Evolutionary conservation across 2,888 invertebrate species (phyloP), one percentile per base, ranked within the genome.

Genomic region (Myopa testacea): DNA sequence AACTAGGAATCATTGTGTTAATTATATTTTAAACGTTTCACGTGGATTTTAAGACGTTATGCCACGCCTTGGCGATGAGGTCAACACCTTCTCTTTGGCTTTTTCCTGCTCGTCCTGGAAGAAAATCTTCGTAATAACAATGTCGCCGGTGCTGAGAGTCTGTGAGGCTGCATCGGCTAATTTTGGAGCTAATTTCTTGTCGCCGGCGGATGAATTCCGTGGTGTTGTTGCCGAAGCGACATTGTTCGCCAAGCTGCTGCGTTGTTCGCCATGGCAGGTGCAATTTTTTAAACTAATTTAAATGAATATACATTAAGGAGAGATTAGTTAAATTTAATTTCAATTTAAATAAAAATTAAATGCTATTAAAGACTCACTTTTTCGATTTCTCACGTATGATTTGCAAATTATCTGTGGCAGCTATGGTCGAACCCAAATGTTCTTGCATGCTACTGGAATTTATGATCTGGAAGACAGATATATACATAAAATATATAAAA

Each of bases 101-200:
- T 91, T 91, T 77, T 91, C 91, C 81, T 92, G 91, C 81, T 92
- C 92, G 82, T 92, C 92, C 65, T 91, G 91, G 83, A 91, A 91
- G 85, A 91, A 93, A 52, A 96, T 95, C 89, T 95, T 94, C 67
- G 96, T 96, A 84, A 97, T 96, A 76, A 96, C 96, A 85, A 97
- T 95, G 88, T 97, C 97, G 72, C 97, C 97, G 26, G 97, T 97
- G 87, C 96, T 96, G 69, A 96, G 91, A 3, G 97, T 97, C 90
- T 97, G 97, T 52, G 89, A 86, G 78, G 94, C 94, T 52, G 93
- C 93, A 79, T 93, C 91, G 83, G 83, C 83, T 78, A 85, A 80
- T 80, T 87, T 86, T 37, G 85, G 80, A n/a, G 82, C 60, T 62
- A 84, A 84, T 65, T 84, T 85, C 78, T 87, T 87, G 74, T 82